These are phyloP conservation scores for Entomobrya proxima DNA, from an alignment of 2,888 invertebrate genomes.

Conservation along the genomic window DNA sequence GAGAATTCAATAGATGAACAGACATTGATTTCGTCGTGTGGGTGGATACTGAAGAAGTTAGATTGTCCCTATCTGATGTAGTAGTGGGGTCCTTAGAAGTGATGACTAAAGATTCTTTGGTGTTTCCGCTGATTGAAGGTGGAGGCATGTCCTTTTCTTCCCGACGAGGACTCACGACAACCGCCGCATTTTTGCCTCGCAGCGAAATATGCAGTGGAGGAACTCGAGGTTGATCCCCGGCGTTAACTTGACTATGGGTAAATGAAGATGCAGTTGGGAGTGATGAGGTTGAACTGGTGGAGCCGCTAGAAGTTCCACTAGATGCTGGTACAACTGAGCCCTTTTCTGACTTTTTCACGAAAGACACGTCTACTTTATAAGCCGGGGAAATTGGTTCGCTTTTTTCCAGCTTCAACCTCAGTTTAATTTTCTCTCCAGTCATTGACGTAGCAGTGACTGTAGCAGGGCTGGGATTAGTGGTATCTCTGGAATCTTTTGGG, in stretches of 20 bases:
- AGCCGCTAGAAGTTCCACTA: not conserved
- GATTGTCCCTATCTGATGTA: not conserved
- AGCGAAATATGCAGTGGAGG: slow-evolving; percentile 93
- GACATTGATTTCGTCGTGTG: slow-evolving; percentile 31
- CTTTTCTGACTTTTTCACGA: slow-evolving; percentile 80
- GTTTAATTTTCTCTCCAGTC: slow-evolving; percentile 84
- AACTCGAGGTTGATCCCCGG: slow-evolving; percentile 81
- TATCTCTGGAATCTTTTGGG: slow-evolving; percentile 52
- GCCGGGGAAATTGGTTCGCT: slow-evolving; percentile 86
- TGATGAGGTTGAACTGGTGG: not conserved
- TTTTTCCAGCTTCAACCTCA: slow-evolving; percentile 89
- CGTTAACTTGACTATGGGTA: not conserved
- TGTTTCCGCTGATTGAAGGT: slow-evolving; percentile 15
- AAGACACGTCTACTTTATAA: slow-evolving; percentile 88
- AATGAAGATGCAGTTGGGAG: not conserved
- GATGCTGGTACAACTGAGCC: slow-evolving; percentile 54
- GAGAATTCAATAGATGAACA: slow-evolving; percentile 38
- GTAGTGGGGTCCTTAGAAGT: slow-evolving; percentile 17
- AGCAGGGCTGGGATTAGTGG: slow-evolving; percentile 38
- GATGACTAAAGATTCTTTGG: slow-evolving; percentile 54
- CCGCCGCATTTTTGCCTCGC: slow-evolving; percentile 87
- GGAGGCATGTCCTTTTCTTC: slow-evolving; percentile 70
- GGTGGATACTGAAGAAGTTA: not conserved
- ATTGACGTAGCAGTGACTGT: slow-evolving; percentile 57
- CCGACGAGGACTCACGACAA: slow-evolving; percentile 83